Percentiles rank a stretch among this genome's conserved stretches.
Evolutionary conservation across 1,140 invertebrate genomes (phyloP).

Genomic region (Meloidogyne hapla): DNA sequence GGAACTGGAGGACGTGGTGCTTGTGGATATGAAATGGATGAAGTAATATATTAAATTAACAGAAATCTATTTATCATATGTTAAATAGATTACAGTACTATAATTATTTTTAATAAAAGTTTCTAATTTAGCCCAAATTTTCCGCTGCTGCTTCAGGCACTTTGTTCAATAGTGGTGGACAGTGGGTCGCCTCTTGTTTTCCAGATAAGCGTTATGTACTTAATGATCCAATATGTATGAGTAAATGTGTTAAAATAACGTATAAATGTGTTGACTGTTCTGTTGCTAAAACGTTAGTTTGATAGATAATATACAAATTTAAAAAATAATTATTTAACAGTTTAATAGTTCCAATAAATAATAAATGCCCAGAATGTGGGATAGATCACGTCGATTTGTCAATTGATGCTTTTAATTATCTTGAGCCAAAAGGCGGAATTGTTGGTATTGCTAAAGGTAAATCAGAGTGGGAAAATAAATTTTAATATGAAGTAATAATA

Average conservation of each 20-base stretch:
- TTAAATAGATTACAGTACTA: too few species aligned
- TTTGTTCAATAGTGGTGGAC: too few species aligned
- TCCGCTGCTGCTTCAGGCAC: conserved; percentile 23
- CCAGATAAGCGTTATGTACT: conserved; percentile 31
- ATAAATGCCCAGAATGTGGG: conserved; percentile 36
- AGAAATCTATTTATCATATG: too few species aligned
- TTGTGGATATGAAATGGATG: conserved; percentile 26
- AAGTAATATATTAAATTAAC: background rate
- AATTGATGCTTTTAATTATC: conserved; percentile 12
- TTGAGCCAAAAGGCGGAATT: conserved; percentile 31
- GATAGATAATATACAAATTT: too few species aligned
- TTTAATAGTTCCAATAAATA: conserved; percentile 27
- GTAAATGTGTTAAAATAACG: conserved; percentile 38
- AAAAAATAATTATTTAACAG: too few species aligned
- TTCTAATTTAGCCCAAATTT: conserved; percentile 17
- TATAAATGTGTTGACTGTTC: conserved; percentile 24
- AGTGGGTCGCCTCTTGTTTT: too few species aligned
- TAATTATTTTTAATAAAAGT: too few species aligned
- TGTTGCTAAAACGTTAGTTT: conserved; percentile 30
- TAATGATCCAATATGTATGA: conserved; percentile 37
- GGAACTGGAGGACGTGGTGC: conserved; percentile 30
- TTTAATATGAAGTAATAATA: too few species aligned
- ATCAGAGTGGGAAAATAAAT: background rate
- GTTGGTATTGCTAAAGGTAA: conserved; percentile 27
- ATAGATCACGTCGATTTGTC: conserved; percentile 35